These are phyloP conservation scores for Narcine bancroftii DNA, from an alignment of 2,113 vertebrate genomes.

Conservation along the genomic window DNA sequence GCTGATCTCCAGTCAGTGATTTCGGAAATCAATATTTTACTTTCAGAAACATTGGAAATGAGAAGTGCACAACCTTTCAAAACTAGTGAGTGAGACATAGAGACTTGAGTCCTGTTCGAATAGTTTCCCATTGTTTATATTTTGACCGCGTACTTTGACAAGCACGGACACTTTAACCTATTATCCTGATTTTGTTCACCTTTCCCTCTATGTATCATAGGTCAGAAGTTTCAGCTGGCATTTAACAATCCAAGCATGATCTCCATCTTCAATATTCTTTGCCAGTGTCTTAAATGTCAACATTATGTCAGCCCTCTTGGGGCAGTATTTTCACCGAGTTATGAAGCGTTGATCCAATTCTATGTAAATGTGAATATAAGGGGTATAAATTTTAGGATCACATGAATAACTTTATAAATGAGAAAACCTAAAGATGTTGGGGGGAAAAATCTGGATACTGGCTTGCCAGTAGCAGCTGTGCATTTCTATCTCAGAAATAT, in stretches of 20 bases:
- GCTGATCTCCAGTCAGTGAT: slow-evolving; percentile 21
- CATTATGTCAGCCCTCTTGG: background rate
- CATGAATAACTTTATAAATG: background rate
- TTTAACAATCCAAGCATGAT: background rate
- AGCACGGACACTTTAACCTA: background rate
- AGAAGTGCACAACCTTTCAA: background rate
- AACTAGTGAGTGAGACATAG: background rate
- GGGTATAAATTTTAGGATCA: background rate
- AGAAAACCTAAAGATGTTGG: background rate
- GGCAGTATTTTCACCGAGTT: background rate
- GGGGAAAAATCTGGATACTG: background rate
- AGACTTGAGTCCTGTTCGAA: slow-evolving; percentile 4
- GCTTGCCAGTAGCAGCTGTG: background rate
- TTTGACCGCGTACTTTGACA: slow-evolving; percentile 2
- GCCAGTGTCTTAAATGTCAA: slow-evolving; percentile 9
- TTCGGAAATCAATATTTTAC: slow-evolving; percentile 25
- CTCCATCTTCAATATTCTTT: background rate
- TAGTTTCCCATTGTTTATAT: background rate
- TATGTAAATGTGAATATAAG: background rate
- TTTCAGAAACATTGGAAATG: background rate
- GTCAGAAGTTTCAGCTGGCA: slow-evolving; percentile 9
- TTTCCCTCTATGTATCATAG: slow-evolving; percentile 13
- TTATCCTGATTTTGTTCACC: background rate
- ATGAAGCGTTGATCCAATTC: background rate
- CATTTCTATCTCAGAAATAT: background rate